phyloP scores from a whole-genome alignment of 2,888 invertebrate species.

The Caenorhabditis imperialis region DNA sequence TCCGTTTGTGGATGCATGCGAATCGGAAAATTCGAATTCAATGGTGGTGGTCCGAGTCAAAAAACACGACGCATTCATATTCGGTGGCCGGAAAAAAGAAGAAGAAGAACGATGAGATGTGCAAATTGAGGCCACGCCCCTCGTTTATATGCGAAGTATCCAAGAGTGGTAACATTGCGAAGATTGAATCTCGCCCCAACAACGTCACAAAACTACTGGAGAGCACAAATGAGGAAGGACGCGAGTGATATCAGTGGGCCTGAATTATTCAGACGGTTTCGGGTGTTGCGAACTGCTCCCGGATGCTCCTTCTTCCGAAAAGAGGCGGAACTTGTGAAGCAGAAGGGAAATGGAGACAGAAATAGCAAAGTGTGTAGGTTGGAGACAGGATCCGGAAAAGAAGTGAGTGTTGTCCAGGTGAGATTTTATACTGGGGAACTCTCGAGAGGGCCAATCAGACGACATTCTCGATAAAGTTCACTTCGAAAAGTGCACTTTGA shows the following conservation, averaged over 20 bases:
- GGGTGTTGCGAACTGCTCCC: no score
- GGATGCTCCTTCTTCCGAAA: no score
- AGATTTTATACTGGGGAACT: no score
- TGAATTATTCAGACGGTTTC: conserved; percentile 25
- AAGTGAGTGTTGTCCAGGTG: not conserved
- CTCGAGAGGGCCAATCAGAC: no score
- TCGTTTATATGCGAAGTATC: conserved; percentile 47
- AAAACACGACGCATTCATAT: conserved; percentile 41
- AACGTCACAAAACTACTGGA: conserved; percentile 25
- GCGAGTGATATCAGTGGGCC: conserved; percentile 24
- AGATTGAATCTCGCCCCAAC: conserved; percentile 20
- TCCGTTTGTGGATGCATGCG: no score
- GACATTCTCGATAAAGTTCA: no score
- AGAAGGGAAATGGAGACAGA: no score
- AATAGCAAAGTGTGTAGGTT: conserved; percentile 4
- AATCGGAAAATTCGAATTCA: conserved; percentile 15
- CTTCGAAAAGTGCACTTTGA: no score
- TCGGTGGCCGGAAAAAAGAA: conserved; percentile 6
- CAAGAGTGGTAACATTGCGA: conserved; percentile 32
- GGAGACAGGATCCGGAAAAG: not conserved
- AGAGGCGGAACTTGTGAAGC: no score
- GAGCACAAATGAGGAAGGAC: conserved; percentile 8
- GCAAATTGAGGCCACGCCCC: not conserved
- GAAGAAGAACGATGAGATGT: conserved; percentile 23
- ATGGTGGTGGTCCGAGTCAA: conserved; percentile 17